Evolutionary conservation across 2,888 invertebrate species (phyloP), one percentile per base, ranked within the genome.

Genomic region (Agapetus fuscipes): DNA sequence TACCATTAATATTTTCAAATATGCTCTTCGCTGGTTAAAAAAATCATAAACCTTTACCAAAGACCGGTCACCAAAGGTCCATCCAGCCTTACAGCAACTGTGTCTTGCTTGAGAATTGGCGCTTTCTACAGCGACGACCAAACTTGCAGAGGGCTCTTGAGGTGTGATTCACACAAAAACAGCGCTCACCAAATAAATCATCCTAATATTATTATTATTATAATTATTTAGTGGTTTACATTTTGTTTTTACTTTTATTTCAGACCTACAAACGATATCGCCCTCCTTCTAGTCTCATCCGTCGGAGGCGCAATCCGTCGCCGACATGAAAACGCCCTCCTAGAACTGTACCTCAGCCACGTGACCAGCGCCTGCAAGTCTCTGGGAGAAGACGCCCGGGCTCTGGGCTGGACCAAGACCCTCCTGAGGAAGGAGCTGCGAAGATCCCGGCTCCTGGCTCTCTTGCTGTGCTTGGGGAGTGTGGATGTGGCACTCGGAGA

Each of bases 401-500:
- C 53, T 54, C 74, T 54, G 50, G 79, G 48, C 60, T 67, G 46
- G 52, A 63, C 54, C 57, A 72, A 57, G 64, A 74, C 58, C 45
- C 60, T 48, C 50, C 62, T 61, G 57, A 78, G 49, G 64, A 72
- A 52, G 51, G 85, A 55, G 64, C 83, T 64, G 72, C 83, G 54
- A 55, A 72, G 67, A 50, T 84, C 84, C 1, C 81, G 83, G 50
- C 63, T 85, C 4, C 62, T 86, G 45, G 84, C 85, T n/a, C 64
- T 85, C 30, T 61, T 86, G 35, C 62, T 86, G 3, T 85, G 85
- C 54, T 83, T 86, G 42, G 86, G 86, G 14, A 84, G 84, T 25
- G 82, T 86, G 4, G 86, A 86, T 55, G 78, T 86, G 33, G 86
- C 85, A 3, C 62, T 86, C 12, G 84, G 84, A 2, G 80, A 84